Conservation (phyloP, 2,797 vertebrate genomes). For the Sylvilagus floridanus region DNA sequence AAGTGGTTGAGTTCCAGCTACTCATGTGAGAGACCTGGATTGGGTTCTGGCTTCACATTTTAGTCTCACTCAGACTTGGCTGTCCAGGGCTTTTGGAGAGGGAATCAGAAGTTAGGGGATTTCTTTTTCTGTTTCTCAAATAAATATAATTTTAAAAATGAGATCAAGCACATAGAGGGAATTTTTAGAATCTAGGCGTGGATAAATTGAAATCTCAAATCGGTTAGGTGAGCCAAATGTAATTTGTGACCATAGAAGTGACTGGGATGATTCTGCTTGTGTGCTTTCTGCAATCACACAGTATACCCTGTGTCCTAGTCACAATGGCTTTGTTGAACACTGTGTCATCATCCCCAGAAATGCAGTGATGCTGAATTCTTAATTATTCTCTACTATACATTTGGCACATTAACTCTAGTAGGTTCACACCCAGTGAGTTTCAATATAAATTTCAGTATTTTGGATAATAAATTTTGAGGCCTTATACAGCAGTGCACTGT, state of each 20-base stretch:
- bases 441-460: neutral
- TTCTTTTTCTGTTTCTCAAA: too few relatives aligned
- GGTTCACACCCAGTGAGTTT: neutral
- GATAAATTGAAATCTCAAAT: neutral
- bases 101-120: too few relatives aligned
- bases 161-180: conserved; percentile 7
- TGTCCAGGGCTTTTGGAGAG: too few relatives aligned
- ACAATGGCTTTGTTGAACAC: neutral
- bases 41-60: too few relatives aligned
- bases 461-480: conserved; percentile 33
- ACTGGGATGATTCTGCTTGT: neutral
- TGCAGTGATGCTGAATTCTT: neutral
- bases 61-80: too few relatives aligned
- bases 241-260: neutral
- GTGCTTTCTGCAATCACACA: neutral
- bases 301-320: neutral
- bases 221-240: neutral
- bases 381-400: neutral
- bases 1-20: too few relatives aligned
- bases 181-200: neutral
- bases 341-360: neutral
- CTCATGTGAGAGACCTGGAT: too few relatives aligned
- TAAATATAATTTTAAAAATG: neutral
- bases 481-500: neutral
- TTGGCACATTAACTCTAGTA: conserved; percentile 13